Evolutionary conservation across 2,797 vertebrate species (phyloP), one percentile per base, ranked within the genome.

Genomic region (Anisognathus igniventris): DNA sequence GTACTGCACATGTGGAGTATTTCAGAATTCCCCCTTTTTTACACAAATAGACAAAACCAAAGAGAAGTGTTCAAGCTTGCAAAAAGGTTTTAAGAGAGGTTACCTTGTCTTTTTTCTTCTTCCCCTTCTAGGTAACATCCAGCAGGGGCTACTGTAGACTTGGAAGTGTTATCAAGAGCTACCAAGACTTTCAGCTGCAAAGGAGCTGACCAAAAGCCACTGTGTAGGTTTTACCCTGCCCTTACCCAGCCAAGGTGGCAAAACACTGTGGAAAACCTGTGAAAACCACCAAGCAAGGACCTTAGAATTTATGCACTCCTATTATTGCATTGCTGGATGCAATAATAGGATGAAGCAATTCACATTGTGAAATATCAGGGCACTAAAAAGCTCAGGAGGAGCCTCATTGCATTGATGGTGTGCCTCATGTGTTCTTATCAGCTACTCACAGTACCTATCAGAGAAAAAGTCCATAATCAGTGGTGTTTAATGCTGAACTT

Each of bases 341-440:
- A n/a, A n/a, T n/a, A n/a, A n/a, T n/a, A n/a, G 19, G 60, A 78
- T 56, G 42, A 78, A 78, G 37, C 0, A 3, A 67, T 79, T 78
- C 88, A 44, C 56, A 18, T 1, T 66, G 56, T 64, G 35, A 94
- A 84, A 71, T 88, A 91, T n/a, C 73, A 73, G 16, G 30, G 45
- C 73, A 44, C 60, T 88, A 31, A 91, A 84, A 84, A 92, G 44
- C 85, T 93, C 82, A 86, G 76, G 70, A 78, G 79, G 66, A 93
- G 10, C 71, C 80, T 84, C 82, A n/a, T 39, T 61, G n/a, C 54
- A 20, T 6, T 82, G 95, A 57, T 73, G 81, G 33, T 33, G 50
- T 56, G 65, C 70, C 58, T 92, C 27, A 5, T 62, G 40, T 86
- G 68, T 54, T 91, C 85, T 78, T 83, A 76, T 88, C 76, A 96